A percentile compares a stretch with the other conserved stretches of the same genome.
Evolutionary conservation across 2,888 invertebrate species (phyloP).

Genomic region (Willowsia nigromaculata): DNA sequence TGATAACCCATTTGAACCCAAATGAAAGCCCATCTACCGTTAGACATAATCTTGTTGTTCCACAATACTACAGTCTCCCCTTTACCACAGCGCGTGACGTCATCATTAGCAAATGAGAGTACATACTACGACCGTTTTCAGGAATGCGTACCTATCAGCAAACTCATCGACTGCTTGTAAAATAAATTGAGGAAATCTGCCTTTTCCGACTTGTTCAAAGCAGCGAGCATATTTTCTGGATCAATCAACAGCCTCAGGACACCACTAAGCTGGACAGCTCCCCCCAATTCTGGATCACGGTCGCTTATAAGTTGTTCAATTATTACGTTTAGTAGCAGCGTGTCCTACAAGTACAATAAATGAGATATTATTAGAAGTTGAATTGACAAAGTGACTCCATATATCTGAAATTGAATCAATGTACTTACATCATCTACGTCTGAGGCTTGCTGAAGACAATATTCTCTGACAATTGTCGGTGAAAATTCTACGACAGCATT

Average conservation of each 20-base stretch:
- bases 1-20: neutral
- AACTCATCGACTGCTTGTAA: conserved; percentile 98
- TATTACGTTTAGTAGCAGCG: conserved; percentile 91
- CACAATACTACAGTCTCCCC: conserved; percentile 70
- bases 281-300: conserved; percentile 97
- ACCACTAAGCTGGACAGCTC: conserved; percentile 97
- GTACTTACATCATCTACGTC: conserved; percentile 91
- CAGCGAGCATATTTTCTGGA: conserved; percentile 98
- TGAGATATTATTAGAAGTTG: neutral
- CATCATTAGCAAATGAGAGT: conserved; percentile 73
- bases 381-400: neutral
- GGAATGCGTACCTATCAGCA: conserved; percentile 88
- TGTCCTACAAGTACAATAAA: conserved; percentile 85
- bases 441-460: conserved; percentile 94
- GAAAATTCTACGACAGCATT: conserved; percentile 99
- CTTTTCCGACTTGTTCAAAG: conserved; percentile 96
- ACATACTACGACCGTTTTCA: neutral
- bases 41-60: conserved; percentile 47
- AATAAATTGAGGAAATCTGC: conserved; percentile 99
- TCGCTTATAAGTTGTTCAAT: conserved; percentile 99
- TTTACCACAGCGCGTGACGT: conserved; percentile 74
- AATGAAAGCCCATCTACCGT: conserved; percentile 18
- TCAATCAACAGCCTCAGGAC: conserved; percentile 95
- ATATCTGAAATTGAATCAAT: neutral
- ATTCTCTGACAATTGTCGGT: conserved; percentile 97